Conservation (phyloP, 2,888 invertebrate genomes). For the Morinoia aosen region DNA sequence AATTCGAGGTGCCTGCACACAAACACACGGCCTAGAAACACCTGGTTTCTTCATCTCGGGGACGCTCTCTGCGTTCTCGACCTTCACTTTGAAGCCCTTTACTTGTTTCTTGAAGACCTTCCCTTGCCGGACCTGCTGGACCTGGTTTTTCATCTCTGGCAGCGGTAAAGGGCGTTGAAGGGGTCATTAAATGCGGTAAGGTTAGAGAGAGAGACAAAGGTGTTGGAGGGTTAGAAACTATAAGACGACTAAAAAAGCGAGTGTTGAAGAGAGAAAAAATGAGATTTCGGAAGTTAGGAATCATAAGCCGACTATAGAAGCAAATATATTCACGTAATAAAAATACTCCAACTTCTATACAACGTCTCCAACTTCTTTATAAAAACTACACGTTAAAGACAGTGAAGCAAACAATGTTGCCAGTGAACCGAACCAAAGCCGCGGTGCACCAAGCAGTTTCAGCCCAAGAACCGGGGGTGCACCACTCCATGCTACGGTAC, state of each 20-base stretch:
- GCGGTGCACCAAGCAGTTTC: too few species aligned
- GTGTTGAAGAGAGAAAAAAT: not conserved
- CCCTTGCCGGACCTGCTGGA: conserved; percentile 25
- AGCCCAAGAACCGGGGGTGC: too few species aligned
- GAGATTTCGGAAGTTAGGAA: not conserved
- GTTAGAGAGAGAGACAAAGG: conserved; percentile 36
- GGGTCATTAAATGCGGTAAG: conserved; percentile 68
- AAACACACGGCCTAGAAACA: not conserved
- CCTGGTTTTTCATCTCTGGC: conserved; percentile 67
- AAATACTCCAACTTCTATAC: too few species aligned
- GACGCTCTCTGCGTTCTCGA: conserved; percentile 31
- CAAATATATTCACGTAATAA: too few species aligned
- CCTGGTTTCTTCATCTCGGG: conserved; percentile 12
- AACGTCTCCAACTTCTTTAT: too few species aligned
- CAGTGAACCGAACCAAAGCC: too few species aligned
- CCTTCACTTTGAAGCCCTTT: conserved; percentile 45
- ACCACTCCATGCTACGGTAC: too few species aligned
- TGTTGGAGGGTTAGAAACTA: not conserved
- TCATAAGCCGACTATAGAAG: not conserved
- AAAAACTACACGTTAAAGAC: too few species aligned
- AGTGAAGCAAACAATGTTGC: too few species aligned
- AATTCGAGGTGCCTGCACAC: not conserved
- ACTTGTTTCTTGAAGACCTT: conserved; percentile 36
- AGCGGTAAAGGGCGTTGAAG: conserved; percentile 71
- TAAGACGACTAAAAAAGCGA: not conserved